Evolutionary conservation across 2,113 vertebrate genomes (phyloP).

Genomic region (cattle (Bos taurus)): DNA sequence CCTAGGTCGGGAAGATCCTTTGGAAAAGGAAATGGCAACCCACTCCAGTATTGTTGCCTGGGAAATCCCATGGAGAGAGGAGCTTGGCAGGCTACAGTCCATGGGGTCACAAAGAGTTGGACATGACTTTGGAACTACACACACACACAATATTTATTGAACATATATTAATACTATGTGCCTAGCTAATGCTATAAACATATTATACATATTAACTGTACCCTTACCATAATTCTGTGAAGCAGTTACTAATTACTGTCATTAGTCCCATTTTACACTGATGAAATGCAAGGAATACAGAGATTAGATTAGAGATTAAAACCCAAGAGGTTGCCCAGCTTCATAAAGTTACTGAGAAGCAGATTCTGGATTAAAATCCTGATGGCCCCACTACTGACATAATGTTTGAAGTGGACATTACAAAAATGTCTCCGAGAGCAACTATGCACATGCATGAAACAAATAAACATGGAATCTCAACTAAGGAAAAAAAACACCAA

Average conservation of each 20-base stretch:
- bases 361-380: not conserved
- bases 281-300: not conserved
- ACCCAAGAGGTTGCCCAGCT: not conserved
- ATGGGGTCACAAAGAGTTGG: not conserved
- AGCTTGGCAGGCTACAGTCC: not conserved
- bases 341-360: not conserved
- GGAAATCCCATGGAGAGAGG: not conserved
- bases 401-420: not conserved
- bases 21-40: not conserved
- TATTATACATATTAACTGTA: not conserved
- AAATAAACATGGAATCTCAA: not conserved
- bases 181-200: not conserved
- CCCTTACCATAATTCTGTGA: not conserved
- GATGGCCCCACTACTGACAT: not conserved
- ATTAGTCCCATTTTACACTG: not conserved
- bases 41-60: not conserved
- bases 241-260: not conserved
- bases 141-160: not conserved
- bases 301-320: not conserved
- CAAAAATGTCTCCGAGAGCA: conserved; percentile 22
- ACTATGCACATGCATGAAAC: not conserved
- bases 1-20: not conserved
- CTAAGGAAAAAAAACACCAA: not conserved
- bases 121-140: not conserved
- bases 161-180: not conserved